Base-by-base conservation (phyloP, 2,888 invertebrate species). In the Drosophila buzzatii region DNA sequence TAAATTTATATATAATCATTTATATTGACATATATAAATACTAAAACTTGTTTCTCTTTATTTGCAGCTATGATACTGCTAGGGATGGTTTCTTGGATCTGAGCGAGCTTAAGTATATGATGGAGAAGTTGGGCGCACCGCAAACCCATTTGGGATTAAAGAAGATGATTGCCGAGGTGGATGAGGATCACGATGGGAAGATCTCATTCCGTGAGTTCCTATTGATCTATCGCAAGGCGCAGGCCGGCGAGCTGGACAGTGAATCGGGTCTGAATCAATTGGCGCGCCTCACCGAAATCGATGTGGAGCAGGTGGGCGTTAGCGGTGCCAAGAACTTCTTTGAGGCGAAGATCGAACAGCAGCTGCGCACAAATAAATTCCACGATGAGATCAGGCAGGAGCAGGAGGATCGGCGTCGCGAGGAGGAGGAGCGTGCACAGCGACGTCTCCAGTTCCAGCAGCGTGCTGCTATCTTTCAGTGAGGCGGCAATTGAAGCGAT, bases 81-180 rank as follows among this genome's bases (percentile, higher is more conserved):
- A 95, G 94, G 77, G 98, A 99, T 93, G 98, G 97, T 45, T 98
- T 95, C 92, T 95, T 99, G 82, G 98, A 98, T 93, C 94, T 99
- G 77, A 95, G 95, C 33, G 99, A 99, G 93, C 94, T 99, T 79
- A 99, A 99, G 93, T 94, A 96, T 33, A 98, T 99, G 98, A 99
- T 99, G 99, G 99, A 99, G 93, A 96, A 97, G 72, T 94, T 99
- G 64, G 98, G 97, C 12, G 98, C 97, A 2, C 99, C 99, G 16
- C 99, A 99, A 93, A 99, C 99, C 0, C 99, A 99, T 93, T 94
- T 99, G 61, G 97, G 97, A 0, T 94, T 99, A 33, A 99, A 99
- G 93, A 96, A 96, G 42, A 99, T 99, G 98, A 99, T 99, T 90
- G 95, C 96, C 73, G 97, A 97, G 93, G 97, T 97, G 6, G 97